Evolutionary conservation across 2,797 vertebrate species (phyloP), one percentile per base, ranked within the genome.

Genomic region (Merluccius polli): DNA sequence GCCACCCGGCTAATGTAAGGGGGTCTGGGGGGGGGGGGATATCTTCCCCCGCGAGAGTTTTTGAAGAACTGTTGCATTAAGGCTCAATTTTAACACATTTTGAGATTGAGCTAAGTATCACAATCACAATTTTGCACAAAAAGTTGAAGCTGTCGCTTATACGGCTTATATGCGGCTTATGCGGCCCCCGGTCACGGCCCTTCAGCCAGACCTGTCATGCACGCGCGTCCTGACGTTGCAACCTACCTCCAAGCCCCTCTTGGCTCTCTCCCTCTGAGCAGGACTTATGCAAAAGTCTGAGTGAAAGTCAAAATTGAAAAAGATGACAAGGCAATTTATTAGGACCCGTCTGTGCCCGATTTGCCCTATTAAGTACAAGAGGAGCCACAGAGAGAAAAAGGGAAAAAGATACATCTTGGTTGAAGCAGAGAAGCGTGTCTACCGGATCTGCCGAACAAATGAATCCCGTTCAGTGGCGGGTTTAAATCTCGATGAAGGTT

Each of bases 261-360:
- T 8, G 2, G 2, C 63, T 29, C 63, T 9, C 63, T 31, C 65
- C 65, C 12, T 30, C 65, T 68, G 16, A 59, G 52, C 52, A 9
- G 52, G 52, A 59, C 80, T 83, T 9, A n/a, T 73, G 83, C 70
- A 71, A 70, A 77, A 79, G 80, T 9, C 21, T 36, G 80, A 73
- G 30, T 84, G 70, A 81, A 86, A 84, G 71, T 68, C 30, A 27
- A 76, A 86, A 86, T 81, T 80, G 68, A 80, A 87, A 89, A 82
- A 87, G 78, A 86, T 89, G 87, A 87, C 89, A 84, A 77, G 76
- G 87, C 85, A 89, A 86, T 90, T 88, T 85, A 86, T 76, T 83
- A 75, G 79, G 81, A 84, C 80, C 76, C 31, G 18, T 81, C 75
- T 33, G 31, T 86, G 83, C 80, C 81, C 88, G 83, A 88, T 89